phyloP scores from a whole-genome alignment of 2,888 invertebrate genomes.

The Tetragnatha montana region DNA sequence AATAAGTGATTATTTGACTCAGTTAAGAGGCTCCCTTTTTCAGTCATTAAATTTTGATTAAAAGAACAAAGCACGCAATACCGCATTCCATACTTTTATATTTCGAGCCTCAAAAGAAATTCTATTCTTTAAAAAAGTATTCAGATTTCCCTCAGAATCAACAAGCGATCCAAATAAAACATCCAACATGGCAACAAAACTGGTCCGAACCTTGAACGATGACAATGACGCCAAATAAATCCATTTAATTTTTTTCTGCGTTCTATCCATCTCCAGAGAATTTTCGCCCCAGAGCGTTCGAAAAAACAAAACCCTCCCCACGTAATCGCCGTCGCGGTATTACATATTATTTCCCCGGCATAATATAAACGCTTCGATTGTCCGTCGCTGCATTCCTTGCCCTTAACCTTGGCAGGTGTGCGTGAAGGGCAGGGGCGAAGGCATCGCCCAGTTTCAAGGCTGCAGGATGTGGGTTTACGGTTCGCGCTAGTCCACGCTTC shows the following conservation, averaged over 20 bases:
- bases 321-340: background rate
- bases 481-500: slow-evolving; percentile 59
- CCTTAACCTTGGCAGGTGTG: slow-evolving; percentile 67
- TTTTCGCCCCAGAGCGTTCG: background rate
- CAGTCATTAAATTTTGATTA: no score
- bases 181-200: background rate
- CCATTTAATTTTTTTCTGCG: background rate
- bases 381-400: slow-evolving; percentile 45
- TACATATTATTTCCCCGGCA: background rate
- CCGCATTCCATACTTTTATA: no score
- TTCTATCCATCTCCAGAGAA: background rate
- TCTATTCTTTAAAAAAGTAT: no score
- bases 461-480: slow-evolving; percentile 66
- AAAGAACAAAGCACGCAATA: no score
- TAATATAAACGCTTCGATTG: slow-evolving; percentile 5
- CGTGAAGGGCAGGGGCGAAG: slow-evolving; percentile 57
- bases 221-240: background rate
- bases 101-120: no score
- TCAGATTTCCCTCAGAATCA: no score
- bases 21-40: no score
- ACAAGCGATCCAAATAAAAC: no score
- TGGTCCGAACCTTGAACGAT: background rate
- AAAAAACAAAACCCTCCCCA: background rate
- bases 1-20: no score
- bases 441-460: slow-evolving; percentile 53